A percentile compares a stretch with the other conserved stretches of the same genome.
phyloP scores from a whole-genome alignment of 2,113 vertebrate genomes.

The Thomomys bottae region DNA sequence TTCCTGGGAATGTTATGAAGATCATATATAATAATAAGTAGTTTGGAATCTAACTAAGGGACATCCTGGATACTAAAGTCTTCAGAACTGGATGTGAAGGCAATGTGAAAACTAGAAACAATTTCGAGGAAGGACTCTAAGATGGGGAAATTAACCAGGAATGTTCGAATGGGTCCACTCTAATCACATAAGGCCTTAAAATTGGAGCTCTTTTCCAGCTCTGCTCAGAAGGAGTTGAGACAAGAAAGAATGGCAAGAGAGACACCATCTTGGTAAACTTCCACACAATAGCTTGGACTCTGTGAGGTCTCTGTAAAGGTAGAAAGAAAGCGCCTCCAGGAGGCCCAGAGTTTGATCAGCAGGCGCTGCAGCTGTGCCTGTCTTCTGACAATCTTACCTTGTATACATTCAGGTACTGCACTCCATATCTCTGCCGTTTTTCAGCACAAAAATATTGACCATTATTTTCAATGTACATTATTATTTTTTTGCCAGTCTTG shows the following conservation, averaged over 20 bases:
- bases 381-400: neutral
- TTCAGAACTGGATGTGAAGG: neutral
- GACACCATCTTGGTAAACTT: too few relatives aligned
- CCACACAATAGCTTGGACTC: fast-evolving
- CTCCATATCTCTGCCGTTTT: neutral
- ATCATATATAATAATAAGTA: neutral
- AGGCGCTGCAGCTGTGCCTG: fast-evolving
- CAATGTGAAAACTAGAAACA: neutral
- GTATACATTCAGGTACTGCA: neutral
- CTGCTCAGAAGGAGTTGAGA: neutral
- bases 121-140: neutral
- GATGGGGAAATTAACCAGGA: neutral
- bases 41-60: neutral
- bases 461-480: too few relatives aligned
- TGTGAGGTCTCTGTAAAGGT: neutral
- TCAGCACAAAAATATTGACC: neutral
- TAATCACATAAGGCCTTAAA: neutral
- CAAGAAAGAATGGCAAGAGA: neutral
- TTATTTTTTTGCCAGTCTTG: too few relatives aligned
- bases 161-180: neutral
- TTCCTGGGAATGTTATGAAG: neutral
- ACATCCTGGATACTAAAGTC: neutral
- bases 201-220: neutral
- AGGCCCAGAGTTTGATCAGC: neutral
- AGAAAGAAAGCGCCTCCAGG: neutral